Percentiles rank a stretch among this genome's conserved stretches.
phyloP scores from a whole-genome alignment of 2,888 invertebrate species.

The Arenicola marina region DNA sequence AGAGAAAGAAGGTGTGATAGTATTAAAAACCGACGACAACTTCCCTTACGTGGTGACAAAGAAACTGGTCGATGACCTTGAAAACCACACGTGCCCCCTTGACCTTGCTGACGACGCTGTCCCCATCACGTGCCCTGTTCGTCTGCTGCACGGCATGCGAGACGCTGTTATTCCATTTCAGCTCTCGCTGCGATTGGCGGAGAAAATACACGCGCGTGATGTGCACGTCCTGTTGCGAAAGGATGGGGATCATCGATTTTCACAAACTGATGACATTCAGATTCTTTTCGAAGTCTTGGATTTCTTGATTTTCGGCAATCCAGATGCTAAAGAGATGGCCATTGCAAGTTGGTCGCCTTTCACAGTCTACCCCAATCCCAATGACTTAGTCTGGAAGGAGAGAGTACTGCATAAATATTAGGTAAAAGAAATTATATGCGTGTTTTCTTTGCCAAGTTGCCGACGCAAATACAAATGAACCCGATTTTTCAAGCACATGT shows the following conservation, averaged over 20 bases:
- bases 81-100: neutral
- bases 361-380: constrained; percentile 3
- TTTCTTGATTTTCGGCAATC: constrained; percentile 10
- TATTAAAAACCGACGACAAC: neutral
- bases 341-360: constrained; percentile 13
- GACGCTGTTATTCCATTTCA: constrained; percentile 28
- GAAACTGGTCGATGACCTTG: constrained; percentile 7
- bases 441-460: no score
- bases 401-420: neutral
- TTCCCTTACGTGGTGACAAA: constrained; percentile 7
- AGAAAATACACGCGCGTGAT: constrained; percentile 13
- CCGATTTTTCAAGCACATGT: no score
- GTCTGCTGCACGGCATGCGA: constrained; percentile 29
- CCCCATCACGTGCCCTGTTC: constrained; percentile 23
- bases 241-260: constrained; percentile 28
- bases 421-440: no score
- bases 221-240: constrained; percentile 24
- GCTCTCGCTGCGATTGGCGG: constrained; percentile 20
- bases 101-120: neutral
- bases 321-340: constrained; percentile 9
- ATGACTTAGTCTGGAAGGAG: neutral
- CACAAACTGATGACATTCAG: constrained; percentile 25
- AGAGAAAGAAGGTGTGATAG: neutral
- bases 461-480: no score
- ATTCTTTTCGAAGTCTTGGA: constrained; percentile 23